Percentiles rank a stretch among this genome's conserved stretches.
Conservation (phyloP, 2,113 vertebrate genomes). For the Ariopsis seemanni region DNA sequence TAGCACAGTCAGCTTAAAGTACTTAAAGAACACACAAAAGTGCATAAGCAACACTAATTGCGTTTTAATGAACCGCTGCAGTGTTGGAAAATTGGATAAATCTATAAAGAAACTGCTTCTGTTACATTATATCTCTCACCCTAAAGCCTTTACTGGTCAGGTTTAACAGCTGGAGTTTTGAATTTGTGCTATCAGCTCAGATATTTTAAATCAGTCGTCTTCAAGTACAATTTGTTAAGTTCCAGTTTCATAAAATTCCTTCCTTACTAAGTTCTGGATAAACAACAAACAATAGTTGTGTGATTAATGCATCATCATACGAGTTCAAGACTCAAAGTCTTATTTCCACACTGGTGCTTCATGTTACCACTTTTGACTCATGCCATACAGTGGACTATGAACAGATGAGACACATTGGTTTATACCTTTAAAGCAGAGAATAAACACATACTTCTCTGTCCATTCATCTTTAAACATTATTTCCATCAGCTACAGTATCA, state of each 20-base stretch:
- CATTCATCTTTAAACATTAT: too few species aligned
- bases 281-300: neutral
- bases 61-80: neutral
- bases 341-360: neutral
- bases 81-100: neutral
- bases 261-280: neutral
- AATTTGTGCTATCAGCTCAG: neutral
- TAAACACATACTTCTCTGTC: too few species aligned
- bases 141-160: neutral
- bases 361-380: neutral
- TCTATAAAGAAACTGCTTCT: neutral
- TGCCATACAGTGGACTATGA: neutral
- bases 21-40: neutral
- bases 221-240: neutral
- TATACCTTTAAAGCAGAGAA: neutral
- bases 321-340: neutral
- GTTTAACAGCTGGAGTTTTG: neutral
- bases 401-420: neutral
- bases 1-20: neutral
- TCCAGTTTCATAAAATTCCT: neutral
- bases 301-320: neutral
- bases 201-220: neutral
- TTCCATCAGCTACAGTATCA: too few species aligned
- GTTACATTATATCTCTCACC: neutral
- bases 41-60: neutral